These are phyloP conservation scores for Sebastes hubbsi DNA, from an alignment of 2,797 vertebrate species.

Conservation along the genomic window DNA sequence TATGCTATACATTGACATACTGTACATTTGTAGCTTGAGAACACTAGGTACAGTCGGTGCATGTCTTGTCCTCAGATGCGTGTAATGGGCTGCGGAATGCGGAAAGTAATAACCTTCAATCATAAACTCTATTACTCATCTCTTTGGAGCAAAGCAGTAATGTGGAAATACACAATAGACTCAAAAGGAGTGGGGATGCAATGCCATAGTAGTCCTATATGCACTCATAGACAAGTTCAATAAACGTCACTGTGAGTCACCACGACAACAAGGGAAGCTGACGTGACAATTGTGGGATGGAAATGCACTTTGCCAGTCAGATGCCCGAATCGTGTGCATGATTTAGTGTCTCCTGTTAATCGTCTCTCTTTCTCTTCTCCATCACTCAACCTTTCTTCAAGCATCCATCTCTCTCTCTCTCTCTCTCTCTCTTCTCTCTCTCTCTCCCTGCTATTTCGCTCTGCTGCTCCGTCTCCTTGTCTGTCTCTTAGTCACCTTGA, in stretches of 20 bases:
- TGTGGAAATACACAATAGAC: neutral
- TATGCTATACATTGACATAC: neutral
- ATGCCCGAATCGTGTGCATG: slow-evolving; percentile 22
- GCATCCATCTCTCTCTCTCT: neutral
- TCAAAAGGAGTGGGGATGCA: neutral
- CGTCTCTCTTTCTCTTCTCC: neutral
- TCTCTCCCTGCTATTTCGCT: slow-evolving; percentile 12
- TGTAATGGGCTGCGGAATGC: neutral
- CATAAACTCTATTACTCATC: neutral
- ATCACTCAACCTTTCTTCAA: slow-evolving; percentile 4
- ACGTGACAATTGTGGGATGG: slow-evolving; percentile 33
- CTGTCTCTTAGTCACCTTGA: slow-evolving; percentile 67
- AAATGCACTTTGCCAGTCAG: slow-evolving; percentile 43
- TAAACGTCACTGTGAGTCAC: slow-evolving; percentile 11
- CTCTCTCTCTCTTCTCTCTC: neutral
- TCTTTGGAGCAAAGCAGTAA: neutral
- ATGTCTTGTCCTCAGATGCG: neutral
- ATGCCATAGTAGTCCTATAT: neutral
- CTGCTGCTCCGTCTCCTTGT: slow-evolving; percentile 45
- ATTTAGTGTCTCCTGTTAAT: slow-evolving; percentile 43
- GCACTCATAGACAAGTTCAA: slow-evolving; percentile 4
- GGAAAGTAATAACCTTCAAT: neutral
- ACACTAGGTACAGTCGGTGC: neutral
- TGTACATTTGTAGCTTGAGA: neutral
- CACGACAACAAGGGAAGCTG: neutral